These are phyloP conservation scores for Bujurquina vittata DNA, from an alignment of 2,113 vertebrate species.

Conservation along the genomic window DNA sequence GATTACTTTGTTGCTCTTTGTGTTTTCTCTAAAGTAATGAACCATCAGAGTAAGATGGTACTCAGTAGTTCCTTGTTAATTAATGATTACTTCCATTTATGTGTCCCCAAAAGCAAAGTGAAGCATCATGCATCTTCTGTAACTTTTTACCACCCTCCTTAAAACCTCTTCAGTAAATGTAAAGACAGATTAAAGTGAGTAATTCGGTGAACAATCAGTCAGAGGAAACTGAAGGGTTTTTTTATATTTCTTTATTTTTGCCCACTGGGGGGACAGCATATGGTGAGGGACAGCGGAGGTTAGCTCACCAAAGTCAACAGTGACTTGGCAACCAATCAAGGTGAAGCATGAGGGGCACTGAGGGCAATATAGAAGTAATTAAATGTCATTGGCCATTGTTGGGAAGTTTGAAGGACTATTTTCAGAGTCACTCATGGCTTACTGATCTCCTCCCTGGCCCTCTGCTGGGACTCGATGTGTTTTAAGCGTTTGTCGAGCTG, in stretches of 20 bases:
- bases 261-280: conserved; percentile 52
- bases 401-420: conserved; percentile 54
- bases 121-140: not conserved
- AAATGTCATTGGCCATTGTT: conserved; percentile 62
- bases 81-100: not conserved
- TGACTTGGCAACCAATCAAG: conserved; percentile 71
- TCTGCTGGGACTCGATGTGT: conserved; percentile 36
- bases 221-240: conserved; percentile 6
- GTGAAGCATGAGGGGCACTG: conserved; percentile 50
- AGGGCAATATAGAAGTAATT: conserved; percentile 64
- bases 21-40: not conserved
- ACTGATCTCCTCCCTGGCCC: conserved; percentile 36
- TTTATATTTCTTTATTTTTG: not conserved
- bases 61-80: not conserved
- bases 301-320: conserved; percentile 65
- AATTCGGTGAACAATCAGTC: not conserved
- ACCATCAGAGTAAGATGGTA: not conserved
- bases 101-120: not conserved
- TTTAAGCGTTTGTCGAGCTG: conserved; percentile 41
- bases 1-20: not conserved
- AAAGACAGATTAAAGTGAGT: not conserved
- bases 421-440: conserved; percentile 44
- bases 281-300: conserved; percentile 59
- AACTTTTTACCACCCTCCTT: not conserved
- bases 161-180: not conserved